Base-by-base conservation (phyloP, 2,113 vertebrate species). In the Ceyx cyanopectus region DNA sequence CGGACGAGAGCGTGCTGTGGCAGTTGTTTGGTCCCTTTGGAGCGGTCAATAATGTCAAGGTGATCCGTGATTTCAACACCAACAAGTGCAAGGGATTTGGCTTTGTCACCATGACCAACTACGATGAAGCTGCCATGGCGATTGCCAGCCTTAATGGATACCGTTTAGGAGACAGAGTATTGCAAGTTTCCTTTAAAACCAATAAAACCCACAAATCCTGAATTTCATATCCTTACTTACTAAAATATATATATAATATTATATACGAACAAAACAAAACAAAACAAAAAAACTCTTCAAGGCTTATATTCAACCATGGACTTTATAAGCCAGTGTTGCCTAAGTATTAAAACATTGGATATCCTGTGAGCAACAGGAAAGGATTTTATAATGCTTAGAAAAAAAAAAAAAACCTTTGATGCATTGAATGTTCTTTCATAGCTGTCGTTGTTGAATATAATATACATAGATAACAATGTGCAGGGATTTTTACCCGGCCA, bases 281-380 rank as follows among this genome's bases (percentile, higher is more conserved):
- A 41, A 41, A 98, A 98, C 14, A 46, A 98, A 98, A 98, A 98
- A 99, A 99, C 99, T 99, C 98, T 98, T 98, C 98, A 98, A 99
- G 99, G 99, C 99, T 99, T 99, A 99, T 99, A 99, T 98, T 99
- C 99, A 99, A 99, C 99, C 98, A 99, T 99, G 99, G 99, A 99
- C 99, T 99, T 99, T 99, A 99, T 99, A 99, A 99, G 99, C 99
- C 99, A 99, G 98, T 98, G 99, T 99, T 99, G 99, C 99, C 99
- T 99, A 99, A 99, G 99, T 99, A 99, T 99, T 99, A 99, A 98
- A 98, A 99, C 98, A 99, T 98, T 98, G 98, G 97, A 98, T 98
- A 98, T 98, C 98, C 98, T 98, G 98, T 98, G 96, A 98, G 98
- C 98, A 99, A 99, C 98, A 99, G 98, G 98, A 98, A 98, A 97